Evolutionary conservation across 2,888 invertebrate species (phyloP).

Genomic region (Galerucella calmariensis): DNA sequence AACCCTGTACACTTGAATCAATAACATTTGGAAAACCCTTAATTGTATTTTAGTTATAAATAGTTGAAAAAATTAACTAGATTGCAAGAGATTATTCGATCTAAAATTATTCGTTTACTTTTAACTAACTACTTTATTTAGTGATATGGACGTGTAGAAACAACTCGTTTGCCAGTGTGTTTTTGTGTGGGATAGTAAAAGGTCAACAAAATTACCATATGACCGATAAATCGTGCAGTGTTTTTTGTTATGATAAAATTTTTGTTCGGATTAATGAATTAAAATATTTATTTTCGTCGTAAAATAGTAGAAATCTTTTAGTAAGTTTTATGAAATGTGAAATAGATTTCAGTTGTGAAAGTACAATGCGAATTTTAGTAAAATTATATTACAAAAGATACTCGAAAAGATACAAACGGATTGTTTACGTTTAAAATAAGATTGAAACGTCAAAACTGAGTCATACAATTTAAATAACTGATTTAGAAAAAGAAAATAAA

Average conservation of each 20-base stretch:
- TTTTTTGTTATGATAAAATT: neutral
- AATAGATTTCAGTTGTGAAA: neutral
- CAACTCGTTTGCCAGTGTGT: slow-evolving; percentile 2
- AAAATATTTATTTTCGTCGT: neutral
- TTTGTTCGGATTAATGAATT: neutral
- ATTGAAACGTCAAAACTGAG: too few species aligned
- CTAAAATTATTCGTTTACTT: too few species aligned
- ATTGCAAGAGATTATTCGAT: too few species aligned
- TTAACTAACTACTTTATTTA: too few species aligned
- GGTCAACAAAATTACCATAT: slow-evolving; percentile 14
- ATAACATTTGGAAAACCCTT: too few species aligned
- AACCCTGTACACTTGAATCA: too few species aligned
- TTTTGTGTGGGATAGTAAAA: slow-evolving; percentile 9
- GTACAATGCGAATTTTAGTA: neutral
- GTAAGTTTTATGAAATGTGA: neutral
- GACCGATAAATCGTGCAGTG: slow-evolving; percentile 10
- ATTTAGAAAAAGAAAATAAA: too few species aligned
- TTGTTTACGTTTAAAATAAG: too few species aligned
- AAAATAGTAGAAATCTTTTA: neutral
- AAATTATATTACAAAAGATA: neutral
- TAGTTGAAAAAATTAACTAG: too few species aligned
- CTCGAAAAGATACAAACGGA: too few species aligned
- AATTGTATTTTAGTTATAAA: too few species aligned
- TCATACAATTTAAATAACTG: too few species aligned
- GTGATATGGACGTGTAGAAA: neutral